phyloP scores from a whole-genome alignment of 1,140 invertebrate genomes.

The Maniola jurtina region DNA sequence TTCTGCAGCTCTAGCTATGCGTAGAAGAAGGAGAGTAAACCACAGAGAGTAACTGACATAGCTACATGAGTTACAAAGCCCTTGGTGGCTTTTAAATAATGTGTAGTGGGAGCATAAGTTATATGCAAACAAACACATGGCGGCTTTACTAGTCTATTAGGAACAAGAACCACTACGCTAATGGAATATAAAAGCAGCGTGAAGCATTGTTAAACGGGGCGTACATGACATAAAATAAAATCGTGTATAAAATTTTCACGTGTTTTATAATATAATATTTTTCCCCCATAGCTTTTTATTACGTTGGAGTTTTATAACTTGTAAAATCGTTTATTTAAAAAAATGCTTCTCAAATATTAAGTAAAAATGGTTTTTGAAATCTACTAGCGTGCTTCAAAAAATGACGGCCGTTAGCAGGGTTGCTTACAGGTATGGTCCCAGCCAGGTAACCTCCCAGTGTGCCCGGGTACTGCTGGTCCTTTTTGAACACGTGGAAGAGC shows the following conservation, averaged over 20 bases:
- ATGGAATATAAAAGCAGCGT: slow-evolving; percentile 12
- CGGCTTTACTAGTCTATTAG: not conserved
- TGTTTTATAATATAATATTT: slow-evolving; percentile 3
- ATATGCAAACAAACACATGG: not conserved
- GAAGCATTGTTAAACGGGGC: slow-evolving; percentile 8
- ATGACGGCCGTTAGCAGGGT: too few species aligned
- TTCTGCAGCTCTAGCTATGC: too few species aligned
- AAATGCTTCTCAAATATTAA: not conserved
- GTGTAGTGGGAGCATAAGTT: not conserved
- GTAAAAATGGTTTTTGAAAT: not conserved
- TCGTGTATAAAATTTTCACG: slow-evolving; percentile 8
- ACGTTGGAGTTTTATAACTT: not conserved
- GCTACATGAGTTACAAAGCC: too few species aligned
- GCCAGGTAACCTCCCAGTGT: too few species aligned
- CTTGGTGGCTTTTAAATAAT: too few species aligned
- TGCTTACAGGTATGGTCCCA: too few species aligned
- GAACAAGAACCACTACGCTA: slow-evolving; percentile 4
- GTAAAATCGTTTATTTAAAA: not conserved
- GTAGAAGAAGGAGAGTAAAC: too few species aligned
- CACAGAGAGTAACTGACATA: too few species aligned
- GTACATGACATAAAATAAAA: slow-evolving; percentile 12
- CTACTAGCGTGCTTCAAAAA: too few species aligned
- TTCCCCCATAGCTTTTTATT: slow-evolving; percentile 7
- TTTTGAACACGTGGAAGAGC: too few species aligned
- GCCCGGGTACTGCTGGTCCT: too few species aligned